phyloP scores from a whole-genome alignment of 1,140 invertebrate species.

The Physella acuta region DNA sequence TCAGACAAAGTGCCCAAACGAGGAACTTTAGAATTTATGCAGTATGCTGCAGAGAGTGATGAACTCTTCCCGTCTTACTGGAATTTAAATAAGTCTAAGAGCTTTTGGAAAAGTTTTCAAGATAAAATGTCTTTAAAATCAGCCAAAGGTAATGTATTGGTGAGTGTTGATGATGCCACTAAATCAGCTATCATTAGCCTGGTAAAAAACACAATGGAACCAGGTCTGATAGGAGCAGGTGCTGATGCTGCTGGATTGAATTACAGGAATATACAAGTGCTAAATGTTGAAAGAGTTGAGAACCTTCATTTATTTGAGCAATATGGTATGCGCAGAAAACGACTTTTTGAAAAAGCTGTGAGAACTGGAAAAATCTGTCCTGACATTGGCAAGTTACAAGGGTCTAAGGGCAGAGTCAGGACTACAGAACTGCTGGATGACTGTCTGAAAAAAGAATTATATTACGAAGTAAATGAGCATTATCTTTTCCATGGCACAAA shows the following conservation, averaged over 20 bases:
- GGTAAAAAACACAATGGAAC: neutral
- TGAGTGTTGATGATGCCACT: neutral
- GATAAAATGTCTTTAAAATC: too few species aligned
- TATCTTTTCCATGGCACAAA: conserved; percentile 50
- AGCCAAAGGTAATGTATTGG: neutral
- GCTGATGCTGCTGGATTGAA: conserved; percentile 7
- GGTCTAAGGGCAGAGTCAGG: neutral
- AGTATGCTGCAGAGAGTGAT: conserved; percentile 15
- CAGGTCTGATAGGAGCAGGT: neutral
- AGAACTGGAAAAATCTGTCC: neutral
- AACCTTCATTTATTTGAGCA: neutral
- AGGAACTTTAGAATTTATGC: conserved; percentile 4
- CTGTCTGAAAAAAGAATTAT: conserved; percentile 11
- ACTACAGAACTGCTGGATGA: neutral
- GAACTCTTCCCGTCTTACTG: conserved; percentile 10
- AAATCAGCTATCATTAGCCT: neutral
- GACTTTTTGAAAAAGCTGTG: neutral
- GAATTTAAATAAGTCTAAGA: neutral
- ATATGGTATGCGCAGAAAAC: neutral
- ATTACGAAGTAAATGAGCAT: conserved; percentile 46
- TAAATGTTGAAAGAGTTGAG: conserved; percentile 8
- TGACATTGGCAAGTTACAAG: neutral
- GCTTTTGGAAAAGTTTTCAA: neutral
- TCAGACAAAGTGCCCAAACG: conserved; percentile 5
- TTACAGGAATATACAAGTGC: neutral